A percentile compares a stretch with the other conserved stretches of the same genome.
Conservation (phyloP, 1,140 invertebrate genomes). For the Eubasilissa regina region DNA sequence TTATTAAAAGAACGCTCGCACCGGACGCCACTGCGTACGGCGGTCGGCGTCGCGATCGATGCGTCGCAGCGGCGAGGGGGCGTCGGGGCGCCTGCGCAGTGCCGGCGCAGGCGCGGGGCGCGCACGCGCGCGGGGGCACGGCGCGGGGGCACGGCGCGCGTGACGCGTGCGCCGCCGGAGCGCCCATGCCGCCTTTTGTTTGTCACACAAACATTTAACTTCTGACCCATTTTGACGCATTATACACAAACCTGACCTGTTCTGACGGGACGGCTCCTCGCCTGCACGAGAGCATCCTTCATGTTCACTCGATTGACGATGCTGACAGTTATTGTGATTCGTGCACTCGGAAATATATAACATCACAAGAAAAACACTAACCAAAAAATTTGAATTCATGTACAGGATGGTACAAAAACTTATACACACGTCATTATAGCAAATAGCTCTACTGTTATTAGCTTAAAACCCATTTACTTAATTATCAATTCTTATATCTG, state of each 20-base stretch:
- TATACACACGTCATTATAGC: too few relatives aligned
- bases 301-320: not conserved
- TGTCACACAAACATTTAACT: slow-evolving; percentile 43
- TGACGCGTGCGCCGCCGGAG: slow-evolving; percentile 11
- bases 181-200: slow-evolving; percentile 51
- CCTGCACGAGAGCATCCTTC: not conserved
- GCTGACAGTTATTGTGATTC: not conserved
- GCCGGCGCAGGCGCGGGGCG: slow-evolving; percentile 39
- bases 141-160: slow-evolving; percentile 62
- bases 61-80: slow-evolving; percentile 63
- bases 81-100: slow-evolving; percentile 63
- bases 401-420: too few relatives aligned
- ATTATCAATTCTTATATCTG: too few relatives aligned
- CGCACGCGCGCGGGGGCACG: slow-evolving; percentile 63
- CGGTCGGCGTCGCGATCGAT: slow-evolving; percentile 53
- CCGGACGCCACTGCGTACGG: slow-evolving; percentile 27
- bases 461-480: too few relatives aligned
- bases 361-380: too few relatives aligned
- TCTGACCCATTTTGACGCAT: slow-evolving; percentile 49
- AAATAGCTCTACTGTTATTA: too few relatives aligned
- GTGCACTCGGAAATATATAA: too few relatives aligned
- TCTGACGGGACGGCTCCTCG: not conserved
- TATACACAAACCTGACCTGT: slow-evolving; percentile 17
- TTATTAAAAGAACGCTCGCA: not conserved
- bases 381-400: too few relatives aligned